phyloP scores from a whole-genome alignment of 2,113 vertebrate species.

The Aegithalos caudatus region DNA sequence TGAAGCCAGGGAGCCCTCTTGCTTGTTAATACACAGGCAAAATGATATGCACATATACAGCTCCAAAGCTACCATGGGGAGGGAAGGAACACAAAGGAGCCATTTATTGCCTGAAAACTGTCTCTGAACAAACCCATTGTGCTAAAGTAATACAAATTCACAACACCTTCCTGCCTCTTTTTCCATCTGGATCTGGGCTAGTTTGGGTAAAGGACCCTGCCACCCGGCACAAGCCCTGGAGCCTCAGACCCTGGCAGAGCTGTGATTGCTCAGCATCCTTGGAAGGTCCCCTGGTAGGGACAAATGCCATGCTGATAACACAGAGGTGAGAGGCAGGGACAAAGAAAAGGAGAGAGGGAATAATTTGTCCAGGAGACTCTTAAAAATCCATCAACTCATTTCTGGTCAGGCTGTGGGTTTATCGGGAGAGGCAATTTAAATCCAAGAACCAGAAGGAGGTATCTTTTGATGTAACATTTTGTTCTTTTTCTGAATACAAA shows the following conservation, averaged over 20 bases:
- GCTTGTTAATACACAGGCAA: slow-evolving; percentile 6
- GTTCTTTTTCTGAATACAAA: slow-evolving; percentile 53
- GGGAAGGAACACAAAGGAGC: slow-evolving; percentile 50
- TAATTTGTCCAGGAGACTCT: not conserved
- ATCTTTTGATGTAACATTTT: slow-evolving; percentile 61
- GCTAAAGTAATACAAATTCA: slow-evolving; percentile 66
- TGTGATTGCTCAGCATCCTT: not conserved
- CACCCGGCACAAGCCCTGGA: rapidly evolving
- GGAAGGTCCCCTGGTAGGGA: not conserved
- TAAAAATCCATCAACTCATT: slow-evolving; percentile 28
- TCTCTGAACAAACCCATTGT: slow-evolving; percentile 68
- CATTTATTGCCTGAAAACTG: slow-evolving; percentile 53
- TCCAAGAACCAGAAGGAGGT: slow-evolving; percentile 32
- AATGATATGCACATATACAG: slow-evolving; percentile 33
- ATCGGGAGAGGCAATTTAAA: slow-evolving; percentile 33
- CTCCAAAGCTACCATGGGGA: not conserved
- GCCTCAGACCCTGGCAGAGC: not conserved
- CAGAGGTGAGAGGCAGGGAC: not conserved
- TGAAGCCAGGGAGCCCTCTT: not conserved
- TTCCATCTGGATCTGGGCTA: slow-evolving; percentile 16
- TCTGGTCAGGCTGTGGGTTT: slow-evolving; percentile 7
- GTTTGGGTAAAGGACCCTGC: not conserved
- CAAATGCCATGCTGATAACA: not conserved
- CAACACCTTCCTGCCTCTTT: slow-evolving; percentile 56
- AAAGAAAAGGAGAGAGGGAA: not conserved